Base-by-base conservation (phyloP, 2,888 invertebrate genomes). In the Catonia carolina region DNA sequence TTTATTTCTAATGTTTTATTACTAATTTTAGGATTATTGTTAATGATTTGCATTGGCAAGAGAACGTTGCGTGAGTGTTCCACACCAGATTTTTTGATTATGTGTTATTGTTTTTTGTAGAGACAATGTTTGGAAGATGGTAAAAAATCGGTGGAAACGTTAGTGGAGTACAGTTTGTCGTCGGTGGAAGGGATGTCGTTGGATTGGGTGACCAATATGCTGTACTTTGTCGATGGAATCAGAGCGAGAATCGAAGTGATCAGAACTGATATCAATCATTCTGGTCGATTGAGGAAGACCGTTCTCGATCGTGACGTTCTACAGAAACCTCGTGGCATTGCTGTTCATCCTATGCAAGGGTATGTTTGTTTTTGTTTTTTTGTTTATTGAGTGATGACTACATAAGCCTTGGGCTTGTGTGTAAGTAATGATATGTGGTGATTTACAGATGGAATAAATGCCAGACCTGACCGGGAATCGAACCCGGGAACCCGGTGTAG, bases 161-260 rank as follows among this genome's bases (percentile, higher is more conserved):
- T 92, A 0, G 83, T 92, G 0, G 84, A 85, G 48, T 82, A 80
- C 0, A 84, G 87, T 64, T 70, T 92, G 56, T 80, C 84, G 15
- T 87, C 89, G 6, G 85, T 94, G 36, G 92, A 93, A 72, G 90
- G 91, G 1, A 85, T 94, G 83, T 87, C 91, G 0, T 80, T 86
- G 51, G 94, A 95, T 72, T 94, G 91, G 90, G 83, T 91, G 12
- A 87, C 89, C 0, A 83, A 87, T 58, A 84, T 88, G 56, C 71
- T 95, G 14, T 95, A 90, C 73, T 93, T 93, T 70, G 89, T 92
- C 0, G 92, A 94, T 68, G 89, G 89, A 0, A 78, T 82, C 53
- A 77, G 82, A 36, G 82, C 84, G 65, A 85, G 84, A 68, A 90
- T 94, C 58, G 89, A 92, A 72, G 83, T 91, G 1, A 85, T 92